Conservation (phyloP, 2,113 vertebrate genomes). For the Chaenogobius annularis region DNA sequence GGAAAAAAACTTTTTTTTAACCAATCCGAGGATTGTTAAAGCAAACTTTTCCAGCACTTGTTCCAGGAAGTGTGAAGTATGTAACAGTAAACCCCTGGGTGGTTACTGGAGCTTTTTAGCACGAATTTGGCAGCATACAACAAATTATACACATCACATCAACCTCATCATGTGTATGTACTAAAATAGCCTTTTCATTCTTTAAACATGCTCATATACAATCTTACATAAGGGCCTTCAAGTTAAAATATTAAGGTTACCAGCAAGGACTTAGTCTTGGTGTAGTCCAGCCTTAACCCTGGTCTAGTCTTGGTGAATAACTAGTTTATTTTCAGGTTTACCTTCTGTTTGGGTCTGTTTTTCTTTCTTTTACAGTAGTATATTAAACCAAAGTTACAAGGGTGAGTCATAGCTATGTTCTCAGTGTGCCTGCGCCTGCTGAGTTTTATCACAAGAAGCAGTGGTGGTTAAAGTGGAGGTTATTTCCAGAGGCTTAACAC, state of each 20-base stretch:
- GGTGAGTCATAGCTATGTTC: conserved; percentile 64
- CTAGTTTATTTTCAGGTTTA: background rate
- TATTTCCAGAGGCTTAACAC: conserved; percentile 41
- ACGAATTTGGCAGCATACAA: background rate
- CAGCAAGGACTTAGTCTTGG: background rate
- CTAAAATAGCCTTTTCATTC: background rate
- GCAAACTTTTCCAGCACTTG: conserved; percentile 60
- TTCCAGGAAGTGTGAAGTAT: conserved; percentile 64
- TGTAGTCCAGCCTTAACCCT: background rate
- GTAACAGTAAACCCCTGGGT: conserved; percentile 56
- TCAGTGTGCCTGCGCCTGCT: conserved; percentile 51
- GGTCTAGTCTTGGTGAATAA: conserved; percentile 15
- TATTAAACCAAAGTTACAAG: conserved; percentile 41
- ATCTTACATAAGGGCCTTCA: too few species aligned
- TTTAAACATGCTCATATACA: too few species aligned
- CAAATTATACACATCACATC: background rate
- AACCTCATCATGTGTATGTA: background rate
- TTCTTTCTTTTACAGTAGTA: conserved; percentile 32
- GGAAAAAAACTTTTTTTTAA: conserved; percentile 60
- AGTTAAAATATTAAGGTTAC: too few species aligned
- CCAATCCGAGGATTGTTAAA: conserved; percentile 46
- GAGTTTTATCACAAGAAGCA: conserved; percentile 53
- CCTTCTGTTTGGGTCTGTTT: background rate
- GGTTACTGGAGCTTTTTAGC: conserved; percentile 43
- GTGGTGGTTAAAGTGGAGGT: conserved; percentile 41